Percentiles rank a stretch among this genome's conserved stretches.
phyloP scores from a whole-genome alignment of 1,140 invertebrate genomes.

The Drosophila sechellia region DNA sequence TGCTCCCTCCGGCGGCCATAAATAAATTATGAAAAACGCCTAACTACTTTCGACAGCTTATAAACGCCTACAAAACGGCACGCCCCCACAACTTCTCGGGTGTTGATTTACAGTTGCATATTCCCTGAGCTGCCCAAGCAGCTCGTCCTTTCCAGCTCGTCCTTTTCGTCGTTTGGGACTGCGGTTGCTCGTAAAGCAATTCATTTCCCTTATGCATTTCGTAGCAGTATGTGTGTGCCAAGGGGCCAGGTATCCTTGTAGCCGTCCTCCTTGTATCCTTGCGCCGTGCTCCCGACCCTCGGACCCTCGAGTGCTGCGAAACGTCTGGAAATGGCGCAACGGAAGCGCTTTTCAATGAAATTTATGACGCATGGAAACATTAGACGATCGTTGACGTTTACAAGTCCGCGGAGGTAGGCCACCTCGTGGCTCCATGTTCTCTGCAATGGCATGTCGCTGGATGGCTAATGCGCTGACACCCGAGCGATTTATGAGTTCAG shows the following conservation, averaged over 20 bases:
- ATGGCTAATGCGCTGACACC: slow-evolving; percentile 57
- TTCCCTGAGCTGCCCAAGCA: slow-evolving; percentile 50
- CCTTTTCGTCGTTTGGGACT: slow-evolving; percentile 37
- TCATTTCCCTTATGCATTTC: slow-evolving; percentile 82
- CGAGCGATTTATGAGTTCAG: slow-evolving; percentile 60
- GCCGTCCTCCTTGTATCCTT: neutral
- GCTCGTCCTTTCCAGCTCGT: slow-evolving; percentile 7
- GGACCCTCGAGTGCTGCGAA: slow-evolving; percentile 6
- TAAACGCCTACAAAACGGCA: slow-evolving; percentile 77
- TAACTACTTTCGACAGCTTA: slow-evolving; percentile 83
- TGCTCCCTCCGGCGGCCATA: slow-evolving; percentile 58
- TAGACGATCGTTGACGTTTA: slow-evolving; percentile 83
- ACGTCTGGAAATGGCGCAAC: slow-evolving; percentile 74
- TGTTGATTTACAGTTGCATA: slow-evolving; percentile 82
- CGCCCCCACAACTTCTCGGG: slow-evolving; percentile 61
- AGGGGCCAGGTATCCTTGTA: slow-evolving; percentile 20
- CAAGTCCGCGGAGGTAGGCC: slow-evolving; percentile 54
- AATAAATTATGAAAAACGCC: slow-evolving; percentile 84
- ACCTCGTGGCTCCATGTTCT: neutral
- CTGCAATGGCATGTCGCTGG: neutral
- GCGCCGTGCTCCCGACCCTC: too few species aligned
- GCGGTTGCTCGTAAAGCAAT: slow-evolving; percentile 79
- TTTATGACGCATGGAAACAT: slow-evolving; percentile 83
- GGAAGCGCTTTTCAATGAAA: slow-evolving; percentile 83
- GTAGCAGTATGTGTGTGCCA: slow-evolving; percentile 42